Evolutionary conservation across 2,113 vertebrate species (phyloP).

Genomic region (Myotis davidii): DNA sequence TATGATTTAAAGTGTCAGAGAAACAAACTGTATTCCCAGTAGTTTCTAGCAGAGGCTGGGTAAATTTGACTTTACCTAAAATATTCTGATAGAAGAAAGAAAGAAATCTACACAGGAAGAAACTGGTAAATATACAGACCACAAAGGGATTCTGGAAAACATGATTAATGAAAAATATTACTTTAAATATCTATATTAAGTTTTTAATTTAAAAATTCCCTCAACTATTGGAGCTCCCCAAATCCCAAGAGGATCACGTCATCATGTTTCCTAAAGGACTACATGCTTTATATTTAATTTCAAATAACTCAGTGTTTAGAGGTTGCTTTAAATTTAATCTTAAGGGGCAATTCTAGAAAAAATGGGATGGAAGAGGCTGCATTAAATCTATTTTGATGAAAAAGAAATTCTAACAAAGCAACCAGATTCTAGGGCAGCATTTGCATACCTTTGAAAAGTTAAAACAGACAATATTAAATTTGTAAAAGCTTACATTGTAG

Average conservation of each 20-base stretch:
- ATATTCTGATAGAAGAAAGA: constrained; percentile 28
- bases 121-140: background rate
- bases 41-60: background rate
- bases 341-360: constrained; percentile 34
- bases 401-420: constrained; percentile 63
- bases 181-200: background rate
- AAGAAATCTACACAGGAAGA: constrained; percentile 35
- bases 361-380: constrained; percentile 11
- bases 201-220: background rate
- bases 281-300: constrained; percentile 41
- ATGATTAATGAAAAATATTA: background rate
- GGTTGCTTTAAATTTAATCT: constrained; percentile 45
- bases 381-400: constrained; percentile 54
- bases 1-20: constrained; percentile 25
- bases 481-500: constrained; percentile 77
- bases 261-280: background rate
- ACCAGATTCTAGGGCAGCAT: constrained; percentile 45
- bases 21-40: background rate
- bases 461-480: constrained; percentile 71
- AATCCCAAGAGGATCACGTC: background rate
- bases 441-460: constrained; percentile 62
- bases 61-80: constrained; percentile 1
- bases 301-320: background rate
- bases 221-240: background rate
- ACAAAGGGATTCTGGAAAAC: background rate